A percentile compares a stretch with the other conserved stretches of the same genome.
Conservation (phyloP, 2,113 vertebrate species). For the Vombatus ursinus region DNA sequence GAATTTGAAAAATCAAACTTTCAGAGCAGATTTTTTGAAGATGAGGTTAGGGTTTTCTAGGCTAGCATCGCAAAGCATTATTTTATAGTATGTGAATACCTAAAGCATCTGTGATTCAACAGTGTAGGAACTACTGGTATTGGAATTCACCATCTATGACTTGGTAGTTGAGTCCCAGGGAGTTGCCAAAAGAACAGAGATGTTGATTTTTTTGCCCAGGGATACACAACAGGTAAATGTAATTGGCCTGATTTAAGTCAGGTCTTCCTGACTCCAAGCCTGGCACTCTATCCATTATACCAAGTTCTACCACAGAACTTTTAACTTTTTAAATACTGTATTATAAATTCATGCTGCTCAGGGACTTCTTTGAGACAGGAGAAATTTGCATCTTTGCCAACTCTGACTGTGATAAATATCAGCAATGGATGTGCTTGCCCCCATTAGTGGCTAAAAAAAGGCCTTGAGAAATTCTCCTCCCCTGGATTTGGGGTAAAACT, state of each 20-base stretch:
- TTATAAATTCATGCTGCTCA: constrained; percentile 48
- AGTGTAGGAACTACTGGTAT: background rate
- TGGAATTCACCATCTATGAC: background rate
- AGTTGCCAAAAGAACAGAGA: background rate
- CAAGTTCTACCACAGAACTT: background rate
- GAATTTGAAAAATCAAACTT: background rate
- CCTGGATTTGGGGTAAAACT: constrained; percentile 78
- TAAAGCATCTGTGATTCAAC: background rate
- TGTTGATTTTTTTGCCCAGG: background rate
- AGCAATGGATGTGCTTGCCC: constrained; percentile 58
- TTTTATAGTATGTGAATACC: background rate
- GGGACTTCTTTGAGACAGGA: constrained; percentile 49
- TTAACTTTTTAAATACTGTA: constrained; percentile 34
- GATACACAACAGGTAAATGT: background rate
- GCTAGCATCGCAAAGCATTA: background rate
- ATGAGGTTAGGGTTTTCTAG: constrained; percentile 22
- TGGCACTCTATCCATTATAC: background rate
- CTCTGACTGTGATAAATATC: constrained; percentile 74
- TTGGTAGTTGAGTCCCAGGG: background rate
- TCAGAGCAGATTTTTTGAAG: background rate
- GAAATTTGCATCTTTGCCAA: constrained; percentile 69
- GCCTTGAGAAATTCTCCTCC: constrained; percentile 75
- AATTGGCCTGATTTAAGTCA: background rate
- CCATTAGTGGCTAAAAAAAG: constrained; percentile 63
- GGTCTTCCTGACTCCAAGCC: background rate